Base-by-base conservation (phyloP, 2,888 invertebrate genomes). In the Meteorus cinctellus region DNA sequence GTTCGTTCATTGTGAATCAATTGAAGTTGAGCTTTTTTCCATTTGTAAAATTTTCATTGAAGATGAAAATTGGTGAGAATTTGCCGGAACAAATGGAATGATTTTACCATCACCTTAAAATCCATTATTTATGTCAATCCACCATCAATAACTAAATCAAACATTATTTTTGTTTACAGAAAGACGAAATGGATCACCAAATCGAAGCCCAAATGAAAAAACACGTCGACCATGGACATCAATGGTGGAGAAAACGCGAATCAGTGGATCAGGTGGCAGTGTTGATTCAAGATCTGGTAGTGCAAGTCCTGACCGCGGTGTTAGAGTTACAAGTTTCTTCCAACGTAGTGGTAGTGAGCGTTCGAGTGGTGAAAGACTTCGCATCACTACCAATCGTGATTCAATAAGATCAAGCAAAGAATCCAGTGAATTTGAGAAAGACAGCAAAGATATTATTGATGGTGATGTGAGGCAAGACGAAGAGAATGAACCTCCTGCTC, bases 131-230 rank as follows among this genome's bases (percentile, higher is more conserved):
- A 0, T 24, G 24, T 24, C 24, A 24, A 24, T 24, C 24, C 24
- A 24, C 24, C 24, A 24, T 24, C 24, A 24, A 24, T 24, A 24
- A 24, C 27, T 27, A 60, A 14, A n/a, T 48, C 1, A 48, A 48
- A n/a, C 4, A 48, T 48, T n/a, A n/a, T 48, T 48, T n/a, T 19
- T 27, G 16, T 69, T 76, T 72, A 6, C 79, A 87, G 89, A 88
- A 68, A 84, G 85, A 81, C 83, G 82, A 75, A 88, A 86, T 81
- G 86, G 85, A 34, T 89, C 89, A n/a, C 88, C 88, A 0, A 85
- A 85, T 72, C 85, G 77, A 89, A 91, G 83, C 89, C 91, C 79
- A 86, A 91, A 77, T 90, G 91, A 87, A 89, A 92, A 84, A 88
- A 90, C 79, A 89, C 91, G 81, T 84, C 91, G 85, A 80, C 91